Conservation (phyloP, 2,888 invertebrate species). For the Phengaris alcon region DNA sequence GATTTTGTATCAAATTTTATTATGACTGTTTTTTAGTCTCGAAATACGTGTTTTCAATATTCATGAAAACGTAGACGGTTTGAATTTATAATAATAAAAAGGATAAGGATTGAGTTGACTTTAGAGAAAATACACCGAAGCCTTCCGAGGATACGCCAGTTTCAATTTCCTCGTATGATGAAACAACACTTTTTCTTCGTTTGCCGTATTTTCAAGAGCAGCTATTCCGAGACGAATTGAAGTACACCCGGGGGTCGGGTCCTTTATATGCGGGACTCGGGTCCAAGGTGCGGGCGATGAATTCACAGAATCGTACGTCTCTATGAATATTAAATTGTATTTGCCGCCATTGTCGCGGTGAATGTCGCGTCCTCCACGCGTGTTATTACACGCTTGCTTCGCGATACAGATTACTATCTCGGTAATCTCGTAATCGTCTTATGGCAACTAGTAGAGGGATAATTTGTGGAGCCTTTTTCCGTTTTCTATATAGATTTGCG, state of each 20-base stretch:
- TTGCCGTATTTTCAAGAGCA: conserved; percentile 63
- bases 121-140: conserved; percentile 40
- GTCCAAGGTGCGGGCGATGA: conserved; percentile 74
- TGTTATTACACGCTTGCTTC: conserved; percentile 34
- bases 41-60: background rate
- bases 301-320: conserved; percentile 77
- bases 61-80: background rate
- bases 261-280: conserved; percentile 72
- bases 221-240: conserved; percentile 70
- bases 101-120: conserved; percentile 10
- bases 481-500: background rate
- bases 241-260: conserved; percentile 68
- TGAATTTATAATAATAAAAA: conserved; percentile 2
- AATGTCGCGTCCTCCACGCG: conserved; percentile 55
- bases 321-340: conserved; percentile 79
- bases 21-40: background rate
- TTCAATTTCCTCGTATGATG: conserved; percentile 67
- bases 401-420: conserved; percentile 34
- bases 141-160: conserved; percentile 58
- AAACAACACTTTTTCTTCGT: conserved; percentile 62
- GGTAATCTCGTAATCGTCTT: conserved; percentile 25
- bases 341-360: conserved; percentile 69
- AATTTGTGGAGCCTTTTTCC: background rate
- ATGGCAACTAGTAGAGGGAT: background rate
- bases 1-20: too few relatives aligned